These are phyloP conservation scores for Apostichopus japonicus DNA, from an alignment of 35 echinoderm and acorn worm species.

Conservation along the genomic window DNA sequence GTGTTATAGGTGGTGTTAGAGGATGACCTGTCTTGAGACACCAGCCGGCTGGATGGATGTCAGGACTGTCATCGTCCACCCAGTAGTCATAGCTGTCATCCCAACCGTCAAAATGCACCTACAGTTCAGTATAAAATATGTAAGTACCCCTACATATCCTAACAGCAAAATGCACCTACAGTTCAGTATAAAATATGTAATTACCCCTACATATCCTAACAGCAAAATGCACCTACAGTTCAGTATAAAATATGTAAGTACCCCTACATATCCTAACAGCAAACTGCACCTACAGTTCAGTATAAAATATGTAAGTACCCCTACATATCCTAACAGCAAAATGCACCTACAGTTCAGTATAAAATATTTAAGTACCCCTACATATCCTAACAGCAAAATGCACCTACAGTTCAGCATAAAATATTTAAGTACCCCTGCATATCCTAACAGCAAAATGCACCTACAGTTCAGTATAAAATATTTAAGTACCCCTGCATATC, in stretches of 20 bases:
- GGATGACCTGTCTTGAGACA: conserved; percentile 91
- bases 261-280: conserved; percentile 69
- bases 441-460: too few species aligned
- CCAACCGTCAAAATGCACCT: conserved; percentile 99
- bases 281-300: conserved; percentile 74
- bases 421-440: neutral
- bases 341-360: neutral
- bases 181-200: neutral
- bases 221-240: neutral
- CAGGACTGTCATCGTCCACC: conserved; percentile 85
- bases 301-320: neutral
- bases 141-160: too few species aligned
- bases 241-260: neutral
- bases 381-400: conserved; percentile 93
- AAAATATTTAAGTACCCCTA: neutral
- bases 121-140: neutral
- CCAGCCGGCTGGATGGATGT: conserved; percentile 96
- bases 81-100: conserved; percentile 90
- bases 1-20: conserved; percentile 85
- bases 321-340: too few species aligned
- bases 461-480: neutral
- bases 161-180: conserved; percentile 54
- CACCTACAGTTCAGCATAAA: conserved; percentile 26
- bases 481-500: neutral
- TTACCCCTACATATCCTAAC: too few species aligned